Evolutionary conservation across 2,113 vertebrate genomes (phyloP).

Genomic region (Tragelaphus strepsiceros): DNA sequence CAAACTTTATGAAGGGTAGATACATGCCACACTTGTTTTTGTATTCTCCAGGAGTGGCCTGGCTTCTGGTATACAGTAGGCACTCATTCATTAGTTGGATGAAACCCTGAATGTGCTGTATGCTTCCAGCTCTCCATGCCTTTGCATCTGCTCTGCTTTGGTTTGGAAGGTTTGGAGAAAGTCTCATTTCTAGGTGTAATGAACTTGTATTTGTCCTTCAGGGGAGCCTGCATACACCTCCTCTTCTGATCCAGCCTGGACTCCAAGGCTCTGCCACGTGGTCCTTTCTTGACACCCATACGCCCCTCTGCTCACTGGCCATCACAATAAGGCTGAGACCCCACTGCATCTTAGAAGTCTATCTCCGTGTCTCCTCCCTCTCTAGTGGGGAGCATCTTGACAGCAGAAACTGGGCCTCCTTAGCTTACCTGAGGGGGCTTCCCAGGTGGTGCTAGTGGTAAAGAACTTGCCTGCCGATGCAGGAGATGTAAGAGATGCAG

Average conservation of each 20-base stretch:
- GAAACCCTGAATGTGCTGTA: background rate
- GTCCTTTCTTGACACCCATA: fast-evolving
- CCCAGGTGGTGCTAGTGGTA: background rate
- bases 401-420: background rate
- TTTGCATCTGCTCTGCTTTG: background rate
- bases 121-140: too few species aligned
- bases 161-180: background rate
- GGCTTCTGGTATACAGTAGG: background rate
- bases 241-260: background rate
- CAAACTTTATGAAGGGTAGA: fast-evolving
- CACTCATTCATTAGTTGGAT: background rate
- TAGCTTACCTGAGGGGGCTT: background rate
- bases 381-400: background rate
- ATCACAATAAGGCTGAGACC: background rate
- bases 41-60: background rate
- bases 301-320: background rate
- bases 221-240: background rate
- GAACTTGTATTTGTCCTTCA: background rate
- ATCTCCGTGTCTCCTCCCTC: background rate
- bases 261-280: background rate
- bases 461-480: background rate
- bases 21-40: background rate
- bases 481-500: background rate
- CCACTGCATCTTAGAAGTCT: background rate
- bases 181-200: background rate